Base-by-base conservation (phyloP, 2,888 invertebrate species). In the Andrena chrysosceles region DNA sequence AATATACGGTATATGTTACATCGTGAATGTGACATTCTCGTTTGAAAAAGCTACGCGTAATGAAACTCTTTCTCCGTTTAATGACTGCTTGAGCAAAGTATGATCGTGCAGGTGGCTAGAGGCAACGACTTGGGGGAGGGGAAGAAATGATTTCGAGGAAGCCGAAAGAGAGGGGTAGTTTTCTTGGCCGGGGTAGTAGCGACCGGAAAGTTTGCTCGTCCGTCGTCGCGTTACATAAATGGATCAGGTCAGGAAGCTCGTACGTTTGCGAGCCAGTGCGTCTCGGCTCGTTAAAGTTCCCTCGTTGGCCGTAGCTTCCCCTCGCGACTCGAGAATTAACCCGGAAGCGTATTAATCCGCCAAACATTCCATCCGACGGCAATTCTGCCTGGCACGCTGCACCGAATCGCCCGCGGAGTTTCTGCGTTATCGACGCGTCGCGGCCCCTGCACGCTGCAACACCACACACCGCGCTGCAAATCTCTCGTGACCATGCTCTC, bases 211-310 rank as follows among this genome's bases (percentile, higher is more conserved):
- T 75, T 74, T 48, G 48, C 52, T 3, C 52, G 66, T 13, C 49
- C 70, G 26, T 69, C 56, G 62, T 42, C 35, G 62, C 56, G 69
- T 69, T 69, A 72, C 52, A 49, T 10, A 76, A 77, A 49, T 60
- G 48, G 56, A 81, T 67, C 54, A 56, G 68, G 59, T 42, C 59
- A 64, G 72, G 35, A 81, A 72, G 77, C 56, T 77, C 60, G 52
- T 71, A 33, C 59, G 63, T 74, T 74, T 69, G 63, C 54, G 74
- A 49, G 42, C 63, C 48, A 79, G 63, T 10, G 63, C 79, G 73
- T 69, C 69, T 49, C 74, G 66, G 52, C 64, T 75, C 80, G 67
- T 72, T 71, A 35, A 74, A 69, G 63, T 68, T 63, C 5, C 29
- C 59, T 64, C 29, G 6, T 20, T 31, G n/a, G 31, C 56, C 52